phyloP scores from a whole-genome alignment of 2,797 vertebrate species.

The Betta splendens region DNA sequence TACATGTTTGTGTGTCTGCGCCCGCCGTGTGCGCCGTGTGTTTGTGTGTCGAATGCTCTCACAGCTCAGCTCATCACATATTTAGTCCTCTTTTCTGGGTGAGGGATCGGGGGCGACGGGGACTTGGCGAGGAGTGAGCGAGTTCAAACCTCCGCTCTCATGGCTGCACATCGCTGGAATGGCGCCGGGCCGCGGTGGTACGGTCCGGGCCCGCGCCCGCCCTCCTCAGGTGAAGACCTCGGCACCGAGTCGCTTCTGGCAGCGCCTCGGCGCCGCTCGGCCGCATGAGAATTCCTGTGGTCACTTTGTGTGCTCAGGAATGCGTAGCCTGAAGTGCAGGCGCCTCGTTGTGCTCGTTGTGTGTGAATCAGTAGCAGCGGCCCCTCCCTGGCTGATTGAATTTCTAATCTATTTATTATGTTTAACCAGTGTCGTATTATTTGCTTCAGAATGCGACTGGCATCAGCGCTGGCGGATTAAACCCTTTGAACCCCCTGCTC shows the following conservation, averaged over 20 bases:
- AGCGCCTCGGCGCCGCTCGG: conserved; percentile 7
- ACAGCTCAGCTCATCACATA: conserved; percentile 67
- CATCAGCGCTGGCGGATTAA: conserved; percentile 55
- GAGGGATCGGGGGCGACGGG: conserved; percentile 43
- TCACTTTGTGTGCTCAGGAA: conserved; percentile 62
- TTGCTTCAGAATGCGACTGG: conserved; percentile 40
- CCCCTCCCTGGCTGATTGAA: conserved; percentile 36
- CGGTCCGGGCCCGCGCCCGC: too few relatives aligned
- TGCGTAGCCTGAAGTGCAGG: conserved; percentile 59
- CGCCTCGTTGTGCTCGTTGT: conserved; percentile 46
- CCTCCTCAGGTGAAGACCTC: conserved; percentile 17
- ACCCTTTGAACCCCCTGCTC: conserved; percentile 53
- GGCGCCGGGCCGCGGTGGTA: conserved; percentile 39
- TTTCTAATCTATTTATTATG: conserved; percentile 19
- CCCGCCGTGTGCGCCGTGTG: conserved; percentile 14
- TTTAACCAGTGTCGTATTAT: conserved; percentile 17
- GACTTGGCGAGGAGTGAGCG: conserved; percentile 43
- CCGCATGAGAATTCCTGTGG: conserved; percentile 44
- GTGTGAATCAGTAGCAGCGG: conserved; percentile 38
- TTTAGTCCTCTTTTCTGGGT: conserved; percentile 58
- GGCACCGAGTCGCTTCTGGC: conserved; percentile 29
- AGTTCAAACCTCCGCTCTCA: conserved; percentile 55
- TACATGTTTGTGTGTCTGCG: conserved; percentile 19
- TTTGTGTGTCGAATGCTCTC: conserved; percentile 31
- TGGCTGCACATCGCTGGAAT: conserved; percentile 54